Percentiles rank a stretch among this genome's conserved stretches.
Conservation (phyloP, 2,888 invertebrate species). For the Trilocha varians region DNA sequence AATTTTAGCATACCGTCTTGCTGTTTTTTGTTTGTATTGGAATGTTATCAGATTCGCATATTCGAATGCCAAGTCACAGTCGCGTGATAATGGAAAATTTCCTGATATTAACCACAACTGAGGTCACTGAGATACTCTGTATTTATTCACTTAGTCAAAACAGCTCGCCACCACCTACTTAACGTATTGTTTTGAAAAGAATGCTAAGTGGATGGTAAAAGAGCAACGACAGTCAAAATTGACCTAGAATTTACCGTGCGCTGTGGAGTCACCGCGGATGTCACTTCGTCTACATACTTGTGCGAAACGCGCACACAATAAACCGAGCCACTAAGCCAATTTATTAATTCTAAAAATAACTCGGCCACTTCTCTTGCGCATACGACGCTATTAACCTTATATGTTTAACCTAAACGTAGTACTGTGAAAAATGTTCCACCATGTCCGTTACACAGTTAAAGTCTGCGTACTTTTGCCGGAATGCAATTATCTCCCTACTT, state of each 20-base stretch:
- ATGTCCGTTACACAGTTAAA: conserved; percentile 11
- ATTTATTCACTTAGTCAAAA: conserved; percentile 2
- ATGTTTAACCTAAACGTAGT: conserved; percentile 48
- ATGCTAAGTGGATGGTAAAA: conserved; percentile 25
- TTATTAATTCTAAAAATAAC: conserved; percentile 72
- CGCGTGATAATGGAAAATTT: conserved; percentile 6
- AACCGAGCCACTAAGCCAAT: conserved; percentile 68
- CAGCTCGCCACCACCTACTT: conserved; percentile 11
- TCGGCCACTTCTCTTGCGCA: conserved; percentile 57
- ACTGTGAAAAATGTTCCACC: conserved; percentile 29
- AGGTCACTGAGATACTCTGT: background rate
- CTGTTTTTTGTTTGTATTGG: conserved; percentile 9
- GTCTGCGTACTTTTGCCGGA: conserved; percentile 26
- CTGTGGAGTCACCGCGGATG: conserved; percentile 29
- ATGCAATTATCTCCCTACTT: conserved; percentile 35
- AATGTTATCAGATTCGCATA: conserved; percentile 13
- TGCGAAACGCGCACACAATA: conserved; percentile 61
- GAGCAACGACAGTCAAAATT: conserved; percentile 33
- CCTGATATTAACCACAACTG: conserved; percentile 1
- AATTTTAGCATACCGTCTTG: conserved; percentile 17
- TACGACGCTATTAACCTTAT: conserved; percentile 64
- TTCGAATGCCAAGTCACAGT: conserved; percentile 9
- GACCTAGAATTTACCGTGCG: conserved; percentile 34
- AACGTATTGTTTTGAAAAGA: conserved; percentile 26
- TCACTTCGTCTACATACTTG: conserved; percentile 30